Conservation (phyloP, 1,140 invertebrate species). For the Pentalonia nigronervosa region DNA sequence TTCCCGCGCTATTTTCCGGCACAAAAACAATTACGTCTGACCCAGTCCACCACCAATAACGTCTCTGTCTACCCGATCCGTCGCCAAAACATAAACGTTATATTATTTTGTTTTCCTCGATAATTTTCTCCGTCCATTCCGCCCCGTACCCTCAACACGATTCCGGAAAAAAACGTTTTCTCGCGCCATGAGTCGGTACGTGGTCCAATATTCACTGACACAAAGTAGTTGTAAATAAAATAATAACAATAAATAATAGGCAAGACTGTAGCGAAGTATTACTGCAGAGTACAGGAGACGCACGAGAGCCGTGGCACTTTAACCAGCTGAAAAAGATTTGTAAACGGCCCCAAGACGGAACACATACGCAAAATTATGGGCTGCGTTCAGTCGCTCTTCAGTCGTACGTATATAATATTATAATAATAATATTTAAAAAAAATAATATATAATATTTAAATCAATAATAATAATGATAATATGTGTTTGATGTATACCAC, state of each 20-base stretch:
- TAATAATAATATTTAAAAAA: not conserved
- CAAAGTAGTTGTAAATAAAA: not conserved
- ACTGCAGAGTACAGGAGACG: not conserved
- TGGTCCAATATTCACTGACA: not conserved
- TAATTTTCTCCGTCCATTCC: not conserved
- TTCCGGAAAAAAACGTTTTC: no score
- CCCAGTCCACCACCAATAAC: no score
- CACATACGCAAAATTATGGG: not conserved
- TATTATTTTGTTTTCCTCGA: not conserved
- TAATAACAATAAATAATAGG: no score
- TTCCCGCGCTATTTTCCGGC: not conserved
- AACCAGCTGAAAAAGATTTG: not conserved
- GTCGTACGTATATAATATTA: slow-evolving; percentile 9
- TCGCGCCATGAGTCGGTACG: not conserved
- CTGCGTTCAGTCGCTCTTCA: slow-evolving; percentile 38
- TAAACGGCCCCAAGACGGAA: not conserved
- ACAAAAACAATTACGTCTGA: no score
- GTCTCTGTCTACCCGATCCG: no score
- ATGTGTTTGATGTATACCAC: not conserved
- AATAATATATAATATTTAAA: no score
- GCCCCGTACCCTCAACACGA: accelerated
- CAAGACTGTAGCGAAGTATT: not conserved
- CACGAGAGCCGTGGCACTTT: not conserved
- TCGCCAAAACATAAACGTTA: no score
- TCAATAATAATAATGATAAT: not conserved